phyloP scores from a whole-genome alignment of 37 sponge, comb jelly and placozoan species.

The Petrosia ficiformis region DNA sequence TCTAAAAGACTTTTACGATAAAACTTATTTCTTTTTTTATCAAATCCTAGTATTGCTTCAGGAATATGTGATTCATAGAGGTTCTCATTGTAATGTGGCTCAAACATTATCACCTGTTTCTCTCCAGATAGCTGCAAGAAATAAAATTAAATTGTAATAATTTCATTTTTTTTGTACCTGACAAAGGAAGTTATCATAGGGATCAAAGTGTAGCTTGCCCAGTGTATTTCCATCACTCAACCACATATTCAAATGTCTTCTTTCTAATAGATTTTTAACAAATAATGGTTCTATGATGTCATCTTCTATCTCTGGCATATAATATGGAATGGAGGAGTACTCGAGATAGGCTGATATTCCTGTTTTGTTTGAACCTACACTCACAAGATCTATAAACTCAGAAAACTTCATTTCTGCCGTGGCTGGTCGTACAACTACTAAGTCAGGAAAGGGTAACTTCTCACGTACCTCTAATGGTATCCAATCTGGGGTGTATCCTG shows the following conservation, averaged over 20 bases:
- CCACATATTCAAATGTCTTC: constrained; percentile 76
- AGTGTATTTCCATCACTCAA: constrained; percentile 84
- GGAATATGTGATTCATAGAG: constrained; percentile 80
- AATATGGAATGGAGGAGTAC: constrained; percentile 76
- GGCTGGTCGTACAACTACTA: constrained; percentile 83
- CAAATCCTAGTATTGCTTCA: constrained; percentile 56
- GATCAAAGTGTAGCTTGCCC: constrained; percentile 87
- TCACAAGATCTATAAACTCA: constrained; percentile 47
- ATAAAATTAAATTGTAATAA: background rate
- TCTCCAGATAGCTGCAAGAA: constrained; percentile 56
- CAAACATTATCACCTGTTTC: constrained; percentile 70
- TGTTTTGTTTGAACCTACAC: constrained; percentile 8
- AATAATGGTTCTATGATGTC: constrained; percentile 61
- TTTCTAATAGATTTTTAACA: constrained; percentile 28
- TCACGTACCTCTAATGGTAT: constrained; percentile 50
- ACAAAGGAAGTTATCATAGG: constrained; percentile 79
- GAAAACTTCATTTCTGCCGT: constrained; percentile 67
- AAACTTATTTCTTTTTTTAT: constrained; percentile 15
- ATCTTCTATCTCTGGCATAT: constrained; percentile 63
- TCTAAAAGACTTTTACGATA: constrained; percentile 50
- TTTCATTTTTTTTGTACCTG: constrained; percentile 32
- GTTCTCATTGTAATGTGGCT: constrained; percentile 68
- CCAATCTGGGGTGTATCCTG: constrained; percentile 16
- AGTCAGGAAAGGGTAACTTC: constrained; percentile 63
- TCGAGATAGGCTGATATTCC: constrained; percentile 73